Evolutionary conservation across 2,888 invertebrate genomes (phyloP).

Genomic region (Aricia artaxerxes): DNA sequence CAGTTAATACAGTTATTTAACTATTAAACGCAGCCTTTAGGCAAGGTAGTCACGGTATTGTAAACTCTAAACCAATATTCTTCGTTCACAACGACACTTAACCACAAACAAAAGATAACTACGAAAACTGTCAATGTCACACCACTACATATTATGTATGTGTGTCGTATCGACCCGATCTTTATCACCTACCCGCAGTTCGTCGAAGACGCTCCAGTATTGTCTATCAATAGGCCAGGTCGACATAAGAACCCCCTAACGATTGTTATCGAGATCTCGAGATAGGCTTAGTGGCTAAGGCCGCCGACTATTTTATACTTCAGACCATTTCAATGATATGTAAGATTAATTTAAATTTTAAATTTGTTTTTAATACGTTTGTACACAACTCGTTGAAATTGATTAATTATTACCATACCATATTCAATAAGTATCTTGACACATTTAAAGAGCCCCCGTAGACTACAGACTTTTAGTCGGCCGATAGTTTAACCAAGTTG

Average conservation of each 20-base stretch:
- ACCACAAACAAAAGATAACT: slow-evolving; percentile 18
- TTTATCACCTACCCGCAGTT: slow-evolving; percentile 27
- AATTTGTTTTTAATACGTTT: not conserved
- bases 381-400: not conserved
- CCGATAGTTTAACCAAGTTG: no score
- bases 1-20: no score
- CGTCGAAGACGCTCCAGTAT: slow-evolving; percentile 29
- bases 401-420: no score
- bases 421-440: no score
- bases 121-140: slow-evolving; percentile 22
- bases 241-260: slow-evolving; percentile 41
- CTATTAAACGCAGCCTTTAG: not conserved
- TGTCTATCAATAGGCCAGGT: slow-evolving; percentile 40
- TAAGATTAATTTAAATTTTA: not conserved
- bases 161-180: slow-evolving; percentile 20
- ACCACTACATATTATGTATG: not conserved
- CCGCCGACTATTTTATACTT: slow-evolving; percentile 1
- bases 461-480: no score
- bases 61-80: not conserved
- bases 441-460: no score
- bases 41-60: not conserved
- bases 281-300: slow-evolving; percentile 13
- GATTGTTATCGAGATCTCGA: slow-evolving; percentile 38
- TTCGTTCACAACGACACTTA: not conserved
- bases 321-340: slow-evolving; percentile 5